These are phyloP conservation scores for Hemicentrotus pulcherrimus DNA, from an alignment of 35 echinoderm and acorn worm species.

Conservation along the genomic window DNA sequence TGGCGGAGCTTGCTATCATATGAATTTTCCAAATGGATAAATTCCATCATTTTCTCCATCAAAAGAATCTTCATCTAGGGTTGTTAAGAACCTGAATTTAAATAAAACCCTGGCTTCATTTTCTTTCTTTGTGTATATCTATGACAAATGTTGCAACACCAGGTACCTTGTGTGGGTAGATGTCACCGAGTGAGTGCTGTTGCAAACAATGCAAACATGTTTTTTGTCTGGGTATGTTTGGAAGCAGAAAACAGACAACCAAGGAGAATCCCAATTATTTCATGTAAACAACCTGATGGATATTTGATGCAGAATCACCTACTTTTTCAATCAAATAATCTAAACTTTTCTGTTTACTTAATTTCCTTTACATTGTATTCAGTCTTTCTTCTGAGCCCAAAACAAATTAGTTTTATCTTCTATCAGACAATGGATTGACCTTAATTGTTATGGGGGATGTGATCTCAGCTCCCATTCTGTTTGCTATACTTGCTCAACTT, in stretches of 20 bases:
- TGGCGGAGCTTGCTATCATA: background rate
- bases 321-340: background rate
- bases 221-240: background rate
- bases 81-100: background rate
- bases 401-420: background rate
- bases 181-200: background rate
- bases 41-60: background rate
- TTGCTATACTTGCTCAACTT: background rate
- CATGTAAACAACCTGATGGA: background rate
- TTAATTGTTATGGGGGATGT: background rate
- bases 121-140: too few relatives aligned
- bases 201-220: background rate
- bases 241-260: background rate
- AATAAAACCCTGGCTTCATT: too few relatives aligned
- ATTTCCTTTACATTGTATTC: background rate
- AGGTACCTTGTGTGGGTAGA: too few relatives aligned
- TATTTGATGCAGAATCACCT: background rate
- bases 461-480: background rate
- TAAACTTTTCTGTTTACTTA: background rate
- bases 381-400: background rate
- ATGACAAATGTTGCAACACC: too few relatives aligned
- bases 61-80: background rate
- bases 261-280: background rate
- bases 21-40: background rate
- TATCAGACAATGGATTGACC: background rate